Evolutionary conservation across 2,888 invertebrate genomes (phyloP).

Genomic region (Piscicola geometra): DNA sequence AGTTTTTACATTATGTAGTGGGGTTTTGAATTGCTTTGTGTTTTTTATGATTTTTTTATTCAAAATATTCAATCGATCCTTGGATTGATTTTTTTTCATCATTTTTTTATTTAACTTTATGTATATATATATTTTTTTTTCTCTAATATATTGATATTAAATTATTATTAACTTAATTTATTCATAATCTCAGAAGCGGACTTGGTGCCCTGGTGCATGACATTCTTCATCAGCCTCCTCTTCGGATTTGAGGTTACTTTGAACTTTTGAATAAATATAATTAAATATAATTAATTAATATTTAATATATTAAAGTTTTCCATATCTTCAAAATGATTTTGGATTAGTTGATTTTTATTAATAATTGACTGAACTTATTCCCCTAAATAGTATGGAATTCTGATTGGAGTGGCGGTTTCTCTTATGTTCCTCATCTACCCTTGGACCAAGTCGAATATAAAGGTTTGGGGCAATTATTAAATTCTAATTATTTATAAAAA

Average conservation of each 20-base stretch:
- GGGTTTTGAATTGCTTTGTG: not conserved
- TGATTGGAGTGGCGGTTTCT: slow-evolving; percentile 42
- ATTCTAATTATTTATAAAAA: no score
- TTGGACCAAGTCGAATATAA: slow-evolving; percentile 40
- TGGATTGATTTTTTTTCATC: not conserved
- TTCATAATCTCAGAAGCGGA: slow-evolving; percentile 67
- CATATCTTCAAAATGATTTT: no score
- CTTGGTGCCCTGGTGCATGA: slow-evolving; percentile 78
- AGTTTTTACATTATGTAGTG: not conserved
- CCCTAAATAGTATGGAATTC: slow-evolving; percentile 42
- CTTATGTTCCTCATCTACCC: slow-evolving; percentile 42
- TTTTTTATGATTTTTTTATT: slow-evolving; percentile 6
- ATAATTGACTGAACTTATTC: not conserved
- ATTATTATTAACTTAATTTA: not conserved
- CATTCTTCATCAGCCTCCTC: slow-evolving; percentile 77
- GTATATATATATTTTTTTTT: not conserved
- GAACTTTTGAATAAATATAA: not conserved
- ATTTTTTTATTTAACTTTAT: not conserved
- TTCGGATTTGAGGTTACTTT: slow-evolving; percentile 66
- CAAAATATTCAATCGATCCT: not conserved
- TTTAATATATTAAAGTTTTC: not conserved
- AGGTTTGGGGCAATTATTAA: slow-evolving; percentile 39
- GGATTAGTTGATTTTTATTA: no score
- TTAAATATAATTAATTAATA: no score
- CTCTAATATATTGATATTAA: not conserved